A percentile compares a stretch with the other conserved stretches of the same genome.
Conservation (phyloP, 2,888 invertebrate genomes). For the Choreutis nemorana region DNA sequence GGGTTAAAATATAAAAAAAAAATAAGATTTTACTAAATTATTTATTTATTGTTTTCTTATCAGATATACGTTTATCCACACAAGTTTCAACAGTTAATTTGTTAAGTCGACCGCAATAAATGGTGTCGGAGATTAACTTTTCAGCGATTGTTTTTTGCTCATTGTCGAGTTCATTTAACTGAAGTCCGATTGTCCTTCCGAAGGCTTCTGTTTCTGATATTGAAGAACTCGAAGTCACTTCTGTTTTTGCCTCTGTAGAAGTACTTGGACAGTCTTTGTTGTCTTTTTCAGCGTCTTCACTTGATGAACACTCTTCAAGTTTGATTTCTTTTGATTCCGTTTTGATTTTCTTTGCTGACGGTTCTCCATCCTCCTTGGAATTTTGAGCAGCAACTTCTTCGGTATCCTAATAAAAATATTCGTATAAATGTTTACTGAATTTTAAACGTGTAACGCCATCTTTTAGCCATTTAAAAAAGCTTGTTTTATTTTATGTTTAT, state of each 20-base stretch:
- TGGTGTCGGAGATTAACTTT: slow-evolving; percentile 28
- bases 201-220: slow-evolving; percentile 13
- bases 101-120: slow-evolving; percentile 21
- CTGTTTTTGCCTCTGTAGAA: background rate
- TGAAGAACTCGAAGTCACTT: background rate
- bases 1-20: background rate
- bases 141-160: slow-evolving; percentile 22
- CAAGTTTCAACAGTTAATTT: slow-evolving; percentile 15
- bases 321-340: background rate
- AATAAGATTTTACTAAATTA: slow-evolving; percentile 5
- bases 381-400: too few species aligned
- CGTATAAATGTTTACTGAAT: too few species aligned
- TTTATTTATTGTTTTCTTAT: too few species aligned
- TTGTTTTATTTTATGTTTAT: too few species aligned
- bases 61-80: too few species aligned
- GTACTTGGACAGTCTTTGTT: slow-evolving; percentile 4
- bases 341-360: too few species aligned
- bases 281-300: slow-evolving; percentile 2
- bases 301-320: slow-evolving; percentile 3
- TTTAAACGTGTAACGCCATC: too few species aligned
- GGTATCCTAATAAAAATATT: too few species aligned
- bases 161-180: slow-evolving; percentile 17
- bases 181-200: slow-evolving; percentile 19
- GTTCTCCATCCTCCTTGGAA: too few species aligned
- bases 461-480: too few species aligned